Percentiles rank a stretch among this genome's conserved stretches.
Conservation (phyloP, 2,797 vertebrate genomes). For the Nannoperca australis region DNA sequence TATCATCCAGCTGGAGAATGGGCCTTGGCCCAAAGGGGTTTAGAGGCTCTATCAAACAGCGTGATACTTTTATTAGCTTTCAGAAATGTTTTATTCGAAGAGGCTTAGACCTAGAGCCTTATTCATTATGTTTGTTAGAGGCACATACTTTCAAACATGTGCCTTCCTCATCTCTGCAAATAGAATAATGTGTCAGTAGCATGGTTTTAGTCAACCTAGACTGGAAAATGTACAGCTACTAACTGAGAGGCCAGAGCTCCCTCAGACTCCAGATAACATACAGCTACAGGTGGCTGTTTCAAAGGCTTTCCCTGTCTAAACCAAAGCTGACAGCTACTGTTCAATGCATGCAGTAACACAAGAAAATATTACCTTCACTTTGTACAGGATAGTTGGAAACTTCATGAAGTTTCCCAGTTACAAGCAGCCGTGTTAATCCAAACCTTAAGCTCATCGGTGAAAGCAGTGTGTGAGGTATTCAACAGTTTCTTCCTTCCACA, state of each 20-base stretch:
- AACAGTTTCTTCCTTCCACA: not conserved
- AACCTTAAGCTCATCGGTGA: not conserved
- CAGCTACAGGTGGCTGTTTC: constrained; percentile 8
- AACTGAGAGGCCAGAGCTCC: constrained; percentile 1
- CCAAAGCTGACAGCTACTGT: not conserved
- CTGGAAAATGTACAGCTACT: constrained; percentile 2
- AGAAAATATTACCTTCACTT: not conserved
- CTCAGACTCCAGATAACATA: not conserved
- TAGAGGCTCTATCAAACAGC: constrained; percentile 24
- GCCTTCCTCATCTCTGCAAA: not conserved
- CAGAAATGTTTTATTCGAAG: constrained; percentile 9
- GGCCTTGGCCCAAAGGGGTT: constrained; percentile 20
- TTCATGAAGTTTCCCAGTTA: not conserved
- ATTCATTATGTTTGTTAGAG: constrained; percentile 2
- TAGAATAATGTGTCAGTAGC: not conserved
- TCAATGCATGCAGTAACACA: not conserved
- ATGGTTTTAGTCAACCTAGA: not conserved
- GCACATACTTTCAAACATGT: not conserved
- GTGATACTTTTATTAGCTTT: constrained; percentile 25
- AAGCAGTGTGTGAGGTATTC: not conserved
- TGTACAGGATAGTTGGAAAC: not conserved
- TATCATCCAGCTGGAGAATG: constrained; percentile 57
- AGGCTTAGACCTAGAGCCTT: constrained; percentile 4
- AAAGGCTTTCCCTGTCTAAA: constrained; percentile 9
- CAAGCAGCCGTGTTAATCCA: not conserved